A percentile compares a stretch with the other conserved stretches of the same genome.
Conservation (phyloP, 1,140 invertebrate genomes). For the Euschistus heros region DNA sequence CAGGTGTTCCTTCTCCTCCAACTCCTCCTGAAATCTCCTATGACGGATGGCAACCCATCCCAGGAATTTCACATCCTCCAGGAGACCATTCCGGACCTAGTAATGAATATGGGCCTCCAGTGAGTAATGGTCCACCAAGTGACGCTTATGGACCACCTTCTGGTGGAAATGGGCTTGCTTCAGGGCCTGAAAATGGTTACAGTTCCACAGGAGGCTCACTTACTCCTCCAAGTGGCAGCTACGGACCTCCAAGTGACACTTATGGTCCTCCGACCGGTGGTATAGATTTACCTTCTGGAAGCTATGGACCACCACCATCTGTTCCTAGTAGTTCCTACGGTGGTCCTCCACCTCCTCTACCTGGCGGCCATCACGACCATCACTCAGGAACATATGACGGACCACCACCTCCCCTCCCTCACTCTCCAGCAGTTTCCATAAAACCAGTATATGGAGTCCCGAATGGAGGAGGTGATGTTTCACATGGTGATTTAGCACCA, state of each 20-base stretch:
- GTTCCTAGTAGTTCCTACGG: conserved; percentile 19
- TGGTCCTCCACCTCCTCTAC: conserved; percentile 28
- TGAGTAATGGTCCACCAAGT: background rate
- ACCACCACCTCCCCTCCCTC: background rate
- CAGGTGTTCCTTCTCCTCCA: conserved; percentile 56
- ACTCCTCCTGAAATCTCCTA: conserved; percentile 64
- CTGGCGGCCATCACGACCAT: background rate
- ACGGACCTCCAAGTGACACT: conserved; percentile 1
- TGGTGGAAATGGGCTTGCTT: background rate
- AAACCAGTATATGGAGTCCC: conserved; percentile 44
- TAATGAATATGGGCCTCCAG: conserved; percentile 23
- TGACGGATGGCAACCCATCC: conserved; percentile 74
- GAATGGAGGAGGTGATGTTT: conserved; percentile 31
- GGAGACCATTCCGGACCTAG: conserved; percentile 30
- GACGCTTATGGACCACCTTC: background rate
- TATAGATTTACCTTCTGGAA: conserved; percentile 19
- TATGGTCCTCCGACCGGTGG: background rate
- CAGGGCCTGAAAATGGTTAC: background rate
- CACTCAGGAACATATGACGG: background rate
- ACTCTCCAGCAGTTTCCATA: background rate
- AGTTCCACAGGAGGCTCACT: conserved; percentile 12
- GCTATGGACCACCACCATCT: conserved; percentile 17
- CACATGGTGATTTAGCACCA: background rate
- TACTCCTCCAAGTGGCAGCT: background rate
- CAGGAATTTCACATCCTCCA: conserved; percentile 42